Percentiles rank a stretch among this genome's conserved stretches.
These are phyloP conservation scores for Paguma larvata DNA, from an alignment of 2,797 vertebrate genomes.

Conservation along the genomic window DNA sequence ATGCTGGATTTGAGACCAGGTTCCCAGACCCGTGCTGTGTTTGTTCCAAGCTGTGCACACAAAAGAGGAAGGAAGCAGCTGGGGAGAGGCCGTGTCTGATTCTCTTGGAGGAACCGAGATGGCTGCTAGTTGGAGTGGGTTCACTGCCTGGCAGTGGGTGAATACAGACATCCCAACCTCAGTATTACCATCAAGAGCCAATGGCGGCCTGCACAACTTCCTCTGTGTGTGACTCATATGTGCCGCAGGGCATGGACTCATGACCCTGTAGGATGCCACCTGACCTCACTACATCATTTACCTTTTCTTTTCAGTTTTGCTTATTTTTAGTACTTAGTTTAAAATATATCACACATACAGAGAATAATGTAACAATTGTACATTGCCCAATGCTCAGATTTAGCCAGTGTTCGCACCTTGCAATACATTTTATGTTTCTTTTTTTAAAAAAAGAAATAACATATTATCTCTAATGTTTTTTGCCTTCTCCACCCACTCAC, in stretches of 20 bases:
- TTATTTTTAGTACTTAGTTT: conserved; percentile 25
- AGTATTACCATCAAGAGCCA: neutral
- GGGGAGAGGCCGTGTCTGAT: too few species aligned
- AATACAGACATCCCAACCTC: neutral
- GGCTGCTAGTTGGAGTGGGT: neutral
- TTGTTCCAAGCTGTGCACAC: neutral
- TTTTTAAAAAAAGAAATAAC: neutral
- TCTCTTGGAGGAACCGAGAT: neutral
- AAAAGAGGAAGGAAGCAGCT: neutral
- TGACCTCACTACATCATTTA: neutral
- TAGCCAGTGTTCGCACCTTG: neutral
- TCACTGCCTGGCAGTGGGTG: neutral
- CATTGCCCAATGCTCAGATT: neutral
- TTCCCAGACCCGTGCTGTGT: neutral
- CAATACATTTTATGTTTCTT: neutral
- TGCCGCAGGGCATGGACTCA: neutral
- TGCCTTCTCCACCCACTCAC: neutral
- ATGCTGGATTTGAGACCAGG: neutral
- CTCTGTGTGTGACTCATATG: neutral
- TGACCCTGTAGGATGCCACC: neutral
- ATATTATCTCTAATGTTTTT: neutral
- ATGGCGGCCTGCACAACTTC: neutral
- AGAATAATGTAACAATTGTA: neutral
- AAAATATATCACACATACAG: neutral
- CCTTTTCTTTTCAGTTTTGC: conserved; percentile 27